These are phyloP conservation scores for Spisula solida DNA, from an alignment of 2,888 invertebrate genomes.

Conservation along the genomic window DNA sequence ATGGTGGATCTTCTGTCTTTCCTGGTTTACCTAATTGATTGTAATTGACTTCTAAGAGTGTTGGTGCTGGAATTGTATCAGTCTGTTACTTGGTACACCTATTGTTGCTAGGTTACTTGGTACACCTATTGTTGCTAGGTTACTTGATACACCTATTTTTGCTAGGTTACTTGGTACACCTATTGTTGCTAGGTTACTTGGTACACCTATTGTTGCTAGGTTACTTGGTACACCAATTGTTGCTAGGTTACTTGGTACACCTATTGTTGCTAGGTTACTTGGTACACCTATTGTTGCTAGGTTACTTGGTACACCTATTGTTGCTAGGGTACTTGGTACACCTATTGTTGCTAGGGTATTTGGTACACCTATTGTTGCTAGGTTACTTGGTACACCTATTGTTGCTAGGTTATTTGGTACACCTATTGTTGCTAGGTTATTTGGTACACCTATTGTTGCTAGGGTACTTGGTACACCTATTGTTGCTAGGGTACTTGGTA, in stretches of 20 bases:
- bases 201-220: slow-evolving; percentile 5
- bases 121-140: slow-evolving; percentile 3
- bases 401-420: background rate
- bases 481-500: background rate
- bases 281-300: slow-evolving; percentile 10
- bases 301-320: background rate
- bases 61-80: background rate
- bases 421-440: background rate
- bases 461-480: background rate
- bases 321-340: background rate
- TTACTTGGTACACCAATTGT: background rate
- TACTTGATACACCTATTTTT: no score
- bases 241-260: background rate
- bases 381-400: background rate
- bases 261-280: background rate
- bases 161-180: no score
- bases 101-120: background rate
- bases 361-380: slow-evolving; percentile 14
- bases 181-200: background rate
- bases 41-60: background rate
- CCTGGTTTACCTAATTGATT: background rate
- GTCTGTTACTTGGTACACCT: background rate
- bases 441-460: slow-evolving; percentile 18
- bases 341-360: background rate
- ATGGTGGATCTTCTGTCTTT: no score